These are phyloP conservation scores for Portunus trituberculatus DNA, from an alignment of 1,140 invertebrate species.

Conservation along the genomic window DNA sequence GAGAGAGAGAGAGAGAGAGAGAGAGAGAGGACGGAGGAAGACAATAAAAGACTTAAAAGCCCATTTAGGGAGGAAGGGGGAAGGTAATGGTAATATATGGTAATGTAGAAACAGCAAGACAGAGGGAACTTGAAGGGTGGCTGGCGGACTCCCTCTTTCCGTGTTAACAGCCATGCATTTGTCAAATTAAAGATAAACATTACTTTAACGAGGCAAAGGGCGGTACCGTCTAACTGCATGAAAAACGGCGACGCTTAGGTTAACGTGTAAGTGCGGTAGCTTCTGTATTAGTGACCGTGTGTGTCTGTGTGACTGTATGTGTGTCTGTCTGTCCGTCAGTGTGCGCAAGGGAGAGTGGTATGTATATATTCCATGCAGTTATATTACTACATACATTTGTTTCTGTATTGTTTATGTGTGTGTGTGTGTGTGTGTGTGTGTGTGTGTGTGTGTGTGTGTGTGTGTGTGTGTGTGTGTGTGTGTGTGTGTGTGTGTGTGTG, in stretches of 20 bases:
- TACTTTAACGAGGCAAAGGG: conserved; percentile 42
- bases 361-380: neutral
- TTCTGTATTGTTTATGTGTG: neutral
- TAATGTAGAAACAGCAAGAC: neutral
- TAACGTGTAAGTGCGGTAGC: conserved; percentile 20
- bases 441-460: no score
- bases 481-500: no score
- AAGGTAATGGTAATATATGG: neutral
- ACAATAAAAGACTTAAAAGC: neutral
- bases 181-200: conserved; percentile 66
- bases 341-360: neutral
- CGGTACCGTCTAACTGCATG: conserved; percentile 52
- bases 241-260: neutral
- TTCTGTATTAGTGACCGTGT: conserved; percentile 47
- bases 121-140: neutral
- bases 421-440: neutral
- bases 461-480: no score
- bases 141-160: neutral
- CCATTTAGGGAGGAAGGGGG: neutral
- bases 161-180: conserved; percentile 51
- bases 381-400: neutral
- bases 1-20: neutral
- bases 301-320: neutral
- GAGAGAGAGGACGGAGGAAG: neutral
- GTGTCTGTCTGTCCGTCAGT: conserved; percentile 30